Evolutionary conservation across 1,140 invertebrate species (phyloP).

Genomic region (Ostrea edulis): DNA sequence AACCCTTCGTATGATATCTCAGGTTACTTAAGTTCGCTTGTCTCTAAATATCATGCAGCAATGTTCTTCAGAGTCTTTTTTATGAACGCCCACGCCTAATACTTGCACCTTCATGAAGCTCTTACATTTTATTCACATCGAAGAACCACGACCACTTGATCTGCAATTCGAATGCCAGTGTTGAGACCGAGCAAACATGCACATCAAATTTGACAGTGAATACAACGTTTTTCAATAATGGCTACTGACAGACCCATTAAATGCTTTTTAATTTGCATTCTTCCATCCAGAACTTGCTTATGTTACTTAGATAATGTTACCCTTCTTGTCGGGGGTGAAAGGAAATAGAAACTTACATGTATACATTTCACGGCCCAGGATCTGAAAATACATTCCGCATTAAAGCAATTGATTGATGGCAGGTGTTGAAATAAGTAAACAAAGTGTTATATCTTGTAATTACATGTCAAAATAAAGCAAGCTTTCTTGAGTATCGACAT

Average conservation of each 20-base stretch:
- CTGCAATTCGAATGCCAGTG: background rate
- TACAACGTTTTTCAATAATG: background rate
- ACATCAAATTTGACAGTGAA: slow-evolving; percentile 16
- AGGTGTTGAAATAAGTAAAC: slow-evolving; percentile 25
- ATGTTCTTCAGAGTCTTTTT: too few species aligned
- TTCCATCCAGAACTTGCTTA: background rate
- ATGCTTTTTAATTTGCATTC: slow-evolving; percentile 3
- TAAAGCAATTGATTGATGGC: slow-evolving; percentile 26
- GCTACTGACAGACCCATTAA: background rate
- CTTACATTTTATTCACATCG: background rate
- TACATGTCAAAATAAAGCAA: slow-evolving; percentile 13
- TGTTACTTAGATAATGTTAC: slow-evolving; percentile 12
- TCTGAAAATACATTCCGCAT: slow-evolving; percentile 11
- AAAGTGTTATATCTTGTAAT: slow-evolving; percentile 10
- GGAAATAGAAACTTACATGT: slow-evolving; percentile 30
- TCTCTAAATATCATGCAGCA: too few species aligned
- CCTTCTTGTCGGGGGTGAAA: background rate
- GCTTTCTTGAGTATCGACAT: background rate
- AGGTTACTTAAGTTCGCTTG: too few species aligned
- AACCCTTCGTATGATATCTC: too few species aligned
- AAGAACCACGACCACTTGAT: background rate
- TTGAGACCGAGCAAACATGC: background rate
- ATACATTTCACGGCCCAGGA: background rate
- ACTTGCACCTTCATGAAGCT: too few species aligned
- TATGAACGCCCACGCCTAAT: too few species aligned